phyloP scores from a whole-genome alignment of 1,140 invertebrate genomes.

The Rhizoglyphus robini region DNA sequence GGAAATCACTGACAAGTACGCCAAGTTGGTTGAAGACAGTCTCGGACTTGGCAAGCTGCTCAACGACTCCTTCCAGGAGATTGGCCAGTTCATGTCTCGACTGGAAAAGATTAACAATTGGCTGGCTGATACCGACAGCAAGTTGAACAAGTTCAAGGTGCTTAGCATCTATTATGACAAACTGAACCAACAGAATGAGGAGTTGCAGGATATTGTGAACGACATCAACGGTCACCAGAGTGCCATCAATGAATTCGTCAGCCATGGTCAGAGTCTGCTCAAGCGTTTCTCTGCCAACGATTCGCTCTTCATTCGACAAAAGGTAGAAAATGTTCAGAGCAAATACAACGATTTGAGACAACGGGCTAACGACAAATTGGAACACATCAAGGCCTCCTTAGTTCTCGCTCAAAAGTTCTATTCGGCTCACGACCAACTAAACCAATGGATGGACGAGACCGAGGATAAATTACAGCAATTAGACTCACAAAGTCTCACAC shows the following conservation, averaged over 20 bases:
- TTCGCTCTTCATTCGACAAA: slow-evolving; percentile 80
- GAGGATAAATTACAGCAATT: slow-evolving; percentile 69
- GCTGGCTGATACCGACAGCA: slow-evolving; percentile 76
- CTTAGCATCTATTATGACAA: slow-evolving; percentile 80
- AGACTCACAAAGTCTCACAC: slow-evolving; percentile 39
- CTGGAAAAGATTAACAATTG: slow-evolving; percentile 81
- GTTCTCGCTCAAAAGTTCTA: slow-evolving; percentile 88
- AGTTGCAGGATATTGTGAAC: slow-evolving; percentile 71
- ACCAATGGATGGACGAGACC: slow-evolving; percentile 83
- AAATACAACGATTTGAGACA: slow-evolving; percentile 75
- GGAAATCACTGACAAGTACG: slow-evolving; percentile 66
- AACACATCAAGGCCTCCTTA: slow-evolving; percentile 66
- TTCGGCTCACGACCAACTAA: slow-evolving; percentile 64
- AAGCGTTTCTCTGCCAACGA: slow-evolving; percentile 89
- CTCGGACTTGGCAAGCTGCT: slow-evolving; percentile 62
- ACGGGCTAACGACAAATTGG: slow-evolving; percentile 65
- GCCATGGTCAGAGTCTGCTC: slow-evolving; percentile 78
- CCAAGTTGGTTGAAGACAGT: slow-evolving; percentile 65
- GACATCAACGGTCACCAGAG: slow-evolving; percentile 70
- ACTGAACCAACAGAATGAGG: slow-evolving; percentile 76
- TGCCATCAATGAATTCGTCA: slow-evolving; percentile 73
- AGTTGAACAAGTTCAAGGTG: slow-evolving; percentile 59
- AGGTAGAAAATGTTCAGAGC: slow-evolving; percentile 75
- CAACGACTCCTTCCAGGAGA: slow-evolving; percentile 58
- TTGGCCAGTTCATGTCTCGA: slow-evolving; percentile 68